Conservation (phyloP, 2,113 vertebrate genomes). For the Lepisosteus oculatus region DNA sequence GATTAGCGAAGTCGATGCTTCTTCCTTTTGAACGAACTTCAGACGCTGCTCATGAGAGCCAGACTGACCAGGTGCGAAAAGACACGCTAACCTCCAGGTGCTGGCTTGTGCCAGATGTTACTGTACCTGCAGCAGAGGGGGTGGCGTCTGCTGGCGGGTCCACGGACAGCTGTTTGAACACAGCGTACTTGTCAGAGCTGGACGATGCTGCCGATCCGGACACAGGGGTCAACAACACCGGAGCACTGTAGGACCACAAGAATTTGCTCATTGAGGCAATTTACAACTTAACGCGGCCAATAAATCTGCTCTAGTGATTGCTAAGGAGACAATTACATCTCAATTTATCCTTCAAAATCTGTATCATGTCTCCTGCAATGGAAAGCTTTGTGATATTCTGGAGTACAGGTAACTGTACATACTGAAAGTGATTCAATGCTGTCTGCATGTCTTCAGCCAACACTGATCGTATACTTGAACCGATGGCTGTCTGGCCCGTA, state of each 20-base stretch:
- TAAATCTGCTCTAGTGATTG: too few species aligned
- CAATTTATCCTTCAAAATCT: slow-evolving; percentile 24
- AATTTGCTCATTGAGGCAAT: background rate
- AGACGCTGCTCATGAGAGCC: too few species aligned
- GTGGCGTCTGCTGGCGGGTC: slow-evolving; percentile 77
- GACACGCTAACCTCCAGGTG: too few species aligned
- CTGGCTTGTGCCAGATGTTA: too few species aligned
- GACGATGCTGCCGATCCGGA: slow-evolving; percentile 70
- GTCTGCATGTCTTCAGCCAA: too few species aligned
- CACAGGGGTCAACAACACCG: slow-evolving; percentile 83
- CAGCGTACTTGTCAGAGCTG: slow-evolving; percentile 88
- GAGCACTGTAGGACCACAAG: slow-evolving; percentile 59
- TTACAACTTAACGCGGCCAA: too few species aligned
- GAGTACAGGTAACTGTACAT: slow-evolving; percentile 13
- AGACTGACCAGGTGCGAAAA: too few species aligned
- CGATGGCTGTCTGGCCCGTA: slow-evolving; percentile 40
- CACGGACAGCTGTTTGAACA: slow-evolving; percentile 85
- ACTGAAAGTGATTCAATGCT: slow-evolving; percentile 21
- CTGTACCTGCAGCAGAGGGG: slow-evolving; percentile 77
- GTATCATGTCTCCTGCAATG: too few species aligned
- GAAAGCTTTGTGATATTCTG: background rate
- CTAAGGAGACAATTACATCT: background rate
- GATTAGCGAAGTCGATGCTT: too few species aligned
- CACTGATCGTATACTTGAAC: too few species aligned
- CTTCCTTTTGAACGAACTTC: too few species aligned